Evolutionary conservation across 2,113 vertebrate genomes (phyloP).

Genomic region (Lasiurus cinereus): DNA sequence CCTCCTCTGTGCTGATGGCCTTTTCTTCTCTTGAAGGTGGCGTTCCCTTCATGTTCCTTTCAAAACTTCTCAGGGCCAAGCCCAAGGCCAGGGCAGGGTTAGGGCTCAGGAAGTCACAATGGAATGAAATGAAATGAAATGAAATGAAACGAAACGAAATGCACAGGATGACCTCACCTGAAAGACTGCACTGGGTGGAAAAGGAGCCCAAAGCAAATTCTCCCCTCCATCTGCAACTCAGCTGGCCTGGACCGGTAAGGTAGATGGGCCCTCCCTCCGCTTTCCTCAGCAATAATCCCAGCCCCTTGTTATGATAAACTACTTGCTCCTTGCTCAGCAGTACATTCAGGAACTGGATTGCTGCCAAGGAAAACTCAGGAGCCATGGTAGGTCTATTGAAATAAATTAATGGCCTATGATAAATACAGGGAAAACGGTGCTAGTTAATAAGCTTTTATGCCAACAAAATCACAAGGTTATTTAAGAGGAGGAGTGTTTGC

Average conservation of each 20-base stretch:
- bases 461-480: conserved; percentile 58
- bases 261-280: conserved; percentile 57
- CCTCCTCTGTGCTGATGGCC: rapidly evolving
- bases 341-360: conserved; percentile 78
- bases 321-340: conserved; percentile 68
- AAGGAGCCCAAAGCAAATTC: conserved; percentile 28
- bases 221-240: neutral
- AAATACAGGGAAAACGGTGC: conserved; percentile 64
- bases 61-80: neutral
- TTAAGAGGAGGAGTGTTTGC: conserved; percentile 50
- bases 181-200: neutral
- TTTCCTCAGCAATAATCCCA: conserved; percentile 68
- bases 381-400: conserved; percentile 71
- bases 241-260: rapidly evolving
- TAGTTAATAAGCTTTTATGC: conserved; percentile 45
- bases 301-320: conserved; percentile 81
- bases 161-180: neutral
- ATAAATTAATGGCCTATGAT: conserved; percentile 77
- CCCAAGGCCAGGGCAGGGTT: neutral
- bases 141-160: neutral
- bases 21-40: neutral
- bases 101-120: neutral
- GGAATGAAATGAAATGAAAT: too few relatives aligned
- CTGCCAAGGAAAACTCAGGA: conserved; percentile 77
- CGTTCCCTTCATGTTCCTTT: neutral